These are phyloP conservation scores for Ochropleura plecta DNA, from an alignment of 2,888 invertebrate species.

Conservation along the genomic window DNA sequence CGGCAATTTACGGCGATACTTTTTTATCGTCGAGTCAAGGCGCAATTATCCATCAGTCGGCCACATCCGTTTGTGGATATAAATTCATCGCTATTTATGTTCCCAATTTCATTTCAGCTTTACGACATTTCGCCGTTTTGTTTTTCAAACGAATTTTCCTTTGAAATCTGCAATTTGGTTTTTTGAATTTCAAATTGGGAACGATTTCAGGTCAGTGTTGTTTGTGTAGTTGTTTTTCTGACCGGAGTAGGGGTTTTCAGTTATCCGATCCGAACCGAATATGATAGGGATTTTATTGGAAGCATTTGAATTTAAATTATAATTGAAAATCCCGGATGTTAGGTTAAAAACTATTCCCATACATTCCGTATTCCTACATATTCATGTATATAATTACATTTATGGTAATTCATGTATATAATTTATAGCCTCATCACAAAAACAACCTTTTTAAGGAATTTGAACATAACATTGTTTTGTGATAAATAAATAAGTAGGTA, in stretches of 20 bases:
- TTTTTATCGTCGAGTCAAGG: conserved; percentile 35
- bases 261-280: not conserved
- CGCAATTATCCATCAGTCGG: conserved; percentile 50
- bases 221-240: not conserved
- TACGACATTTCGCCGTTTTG: conserved; percentile 38
- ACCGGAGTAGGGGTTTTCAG: not conserved
- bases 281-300: not conserved
- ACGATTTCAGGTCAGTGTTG: not conserved
- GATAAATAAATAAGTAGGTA: not conserved
- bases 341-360: too few relatives aligned
- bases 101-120: conserved; percentile 44
- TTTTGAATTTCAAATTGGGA: conserved; percentile 16
- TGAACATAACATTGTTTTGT: not conserved
- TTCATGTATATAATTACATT: too few relatives aligned
- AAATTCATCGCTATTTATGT: conserved; percentile 56
- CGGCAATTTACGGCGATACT: conserved; percentile 34
- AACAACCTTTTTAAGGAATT: not conserved
- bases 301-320: not conserved
- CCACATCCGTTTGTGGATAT: conserved; percentile 40
- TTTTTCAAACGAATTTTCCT: conserved; percentile 54
- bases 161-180: conserved; percentile 34
- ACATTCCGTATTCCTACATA: too few relatives aligned
- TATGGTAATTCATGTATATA: too few relatives aligned
- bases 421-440: too few relatives aligned
- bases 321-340: not conserved